Percentiles rank a stretch among this genome's conserved stretches.
These are phyloP conservation scores for Mesoligia furuncula DNA, from an alignment of 2,888 invertebrate species.

Conservation along the genomic window DNA sequence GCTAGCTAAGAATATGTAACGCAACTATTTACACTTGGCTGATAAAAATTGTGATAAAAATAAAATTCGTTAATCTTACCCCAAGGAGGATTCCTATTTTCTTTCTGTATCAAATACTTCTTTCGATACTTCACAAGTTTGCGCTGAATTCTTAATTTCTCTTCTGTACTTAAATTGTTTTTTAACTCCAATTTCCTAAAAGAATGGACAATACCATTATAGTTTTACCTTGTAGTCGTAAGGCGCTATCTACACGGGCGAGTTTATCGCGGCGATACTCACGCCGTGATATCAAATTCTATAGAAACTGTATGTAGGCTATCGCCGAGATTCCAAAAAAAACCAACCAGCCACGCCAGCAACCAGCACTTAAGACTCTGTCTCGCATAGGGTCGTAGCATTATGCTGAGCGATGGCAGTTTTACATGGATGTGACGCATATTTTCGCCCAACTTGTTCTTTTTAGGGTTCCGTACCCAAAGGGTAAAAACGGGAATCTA, in stretches of 20 bases:
- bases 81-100: conserved; percentile 95
- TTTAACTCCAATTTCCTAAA: conserved; percentile 90
- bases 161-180: conserved; percentile 92
- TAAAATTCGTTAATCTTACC: conserved; percentile 87
- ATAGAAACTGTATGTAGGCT: neutral
- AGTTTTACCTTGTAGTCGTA: neutral
- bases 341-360: neutral
- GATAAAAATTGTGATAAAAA: neutral
- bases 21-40: neutral
- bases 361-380: neutral
- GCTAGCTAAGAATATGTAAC: too few relatives aligned
- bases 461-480: too few relatives aligned
- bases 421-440: neutral
- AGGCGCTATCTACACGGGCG: neutral
- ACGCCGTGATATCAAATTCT: neutral
- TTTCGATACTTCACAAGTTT: conserved; percentile 96
- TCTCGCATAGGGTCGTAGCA: neutral
- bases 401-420: neutral
- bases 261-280: neutral
- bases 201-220: conserved; percentile 11
- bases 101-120: conserved; percentile 94
- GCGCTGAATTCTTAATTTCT: conserved; percentile 94
- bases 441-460: neutral
- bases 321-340: neutral
- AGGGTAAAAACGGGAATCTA: too few relatives aligned